A percentile compares a stretch with the other conserved stretches of the same genome.
phyloP scores from a whole-genome alignment of 1,140 invertebrate genomes.

The Venustaconcha ellipsiformis region DNA sequence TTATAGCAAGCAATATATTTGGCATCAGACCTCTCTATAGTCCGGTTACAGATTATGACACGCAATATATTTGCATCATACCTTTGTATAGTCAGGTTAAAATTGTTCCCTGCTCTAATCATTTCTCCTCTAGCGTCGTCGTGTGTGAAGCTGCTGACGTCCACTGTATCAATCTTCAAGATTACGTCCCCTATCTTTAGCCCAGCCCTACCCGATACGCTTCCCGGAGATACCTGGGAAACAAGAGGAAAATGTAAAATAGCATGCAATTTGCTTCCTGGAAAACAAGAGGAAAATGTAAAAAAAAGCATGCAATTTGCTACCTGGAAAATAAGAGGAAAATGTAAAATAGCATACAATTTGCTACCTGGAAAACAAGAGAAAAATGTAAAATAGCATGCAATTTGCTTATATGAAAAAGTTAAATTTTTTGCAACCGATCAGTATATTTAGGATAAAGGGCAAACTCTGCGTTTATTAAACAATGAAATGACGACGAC shows the following conservation, averaged over 20 bases:
- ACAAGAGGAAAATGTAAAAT: background rate
- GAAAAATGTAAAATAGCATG: too few species aligned
- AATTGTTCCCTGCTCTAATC: conserved; percentile 64
- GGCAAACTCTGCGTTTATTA: too few species aligned
- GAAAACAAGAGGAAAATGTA: too few species aligned
- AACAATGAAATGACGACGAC: too few species aligned
- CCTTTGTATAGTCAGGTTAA: conserved; percentile 63
- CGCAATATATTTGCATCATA: conserved; percentile 8
- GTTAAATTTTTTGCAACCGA: too few species aligned
- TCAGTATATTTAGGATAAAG: too few species aligned
- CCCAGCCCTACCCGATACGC: conserved; percentile 61
- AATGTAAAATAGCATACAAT: too few species aligned
- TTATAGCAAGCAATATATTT: too few species aligned
- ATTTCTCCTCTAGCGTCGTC: conserved; percentile 65
- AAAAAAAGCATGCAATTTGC: too few species aligned
- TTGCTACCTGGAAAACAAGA: conserved; percentile 44
- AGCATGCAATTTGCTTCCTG: too few species aligned
- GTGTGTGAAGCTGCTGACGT: conserved; percentile 57
- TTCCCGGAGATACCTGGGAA: conserved; percentile 59
- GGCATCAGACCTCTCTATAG: conserved; percentile 50
- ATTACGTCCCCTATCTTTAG: conserved; percentile 64
- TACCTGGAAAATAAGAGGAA: too few species aligned
- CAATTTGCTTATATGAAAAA: too few species aligned
- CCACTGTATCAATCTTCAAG: conserved; percentile 57
- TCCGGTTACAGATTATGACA: conserved; percentile 22